Base-by-base conservation (phyloP, 2,113 vertebrate genomes). In the Amphilophus citrinellus region DNA sequence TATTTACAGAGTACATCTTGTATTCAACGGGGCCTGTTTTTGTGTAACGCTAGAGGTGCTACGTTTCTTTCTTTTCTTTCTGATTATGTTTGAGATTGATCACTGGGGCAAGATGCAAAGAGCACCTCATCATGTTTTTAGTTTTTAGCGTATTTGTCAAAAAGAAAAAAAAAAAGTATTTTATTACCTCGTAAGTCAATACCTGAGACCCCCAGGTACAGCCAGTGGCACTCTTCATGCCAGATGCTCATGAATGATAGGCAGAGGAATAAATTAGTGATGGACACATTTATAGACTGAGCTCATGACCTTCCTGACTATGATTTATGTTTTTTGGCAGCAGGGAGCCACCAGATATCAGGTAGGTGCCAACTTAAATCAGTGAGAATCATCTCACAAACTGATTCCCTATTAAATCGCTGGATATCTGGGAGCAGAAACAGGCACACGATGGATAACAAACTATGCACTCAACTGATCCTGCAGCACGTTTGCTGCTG, bases 261-360 rank as follows among this genome's bases (percentile, higher is more conserved):
- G 84, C 87, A 68, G 82, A 79, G 87, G 84, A 80, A 91, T 93
- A 91, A 94, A 94, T 94, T 92, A 93, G 88, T 92, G 93, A 94
- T 79, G 77, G 92, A 92, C 91, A 92, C 89, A 84, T 94, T 95
- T 94, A 95, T 91, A 87, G 88, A 94, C 89, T 66, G 57, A 35
- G 82, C 80, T 86, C 61, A 77, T 91, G 89, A 94, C 93, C 92
- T 89, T 89, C 63, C 82, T 86, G 83, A 91, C 87, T 84, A 53
- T 95, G 92, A 95, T 91, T 78, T 84, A 94, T 91, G 89, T 60
- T 50, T 88, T 91, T 62, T 90, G 87, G 93, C 93, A 84, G 61
- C 76, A 47, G 79, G 66, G 32, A 77, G 65, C 81, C 84, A 77
- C 57, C 71, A 84, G 87, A 88, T 88, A 93, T 88, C 66, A 84